Evolutionary conservation across 2,797 vertebrate species (phyloP), one percentile per base, ranked within the genome.

Genomic region (Sebastes hubbsi): DNA sequence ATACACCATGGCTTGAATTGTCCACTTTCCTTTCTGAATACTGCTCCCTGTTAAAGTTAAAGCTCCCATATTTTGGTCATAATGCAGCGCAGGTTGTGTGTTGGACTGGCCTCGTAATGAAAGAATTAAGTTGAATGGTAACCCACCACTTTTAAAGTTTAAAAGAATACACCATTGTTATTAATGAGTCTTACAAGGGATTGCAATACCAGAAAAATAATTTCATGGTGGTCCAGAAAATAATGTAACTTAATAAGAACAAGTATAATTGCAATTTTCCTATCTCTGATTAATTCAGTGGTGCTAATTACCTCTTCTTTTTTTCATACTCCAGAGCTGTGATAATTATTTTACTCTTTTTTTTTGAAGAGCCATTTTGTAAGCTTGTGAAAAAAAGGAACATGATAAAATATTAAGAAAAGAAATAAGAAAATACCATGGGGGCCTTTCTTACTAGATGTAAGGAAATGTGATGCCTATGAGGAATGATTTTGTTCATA

Each of bases 201-300:
- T 75, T 24, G 66, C 80, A 89, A 63, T 64, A 82, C 5, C 13
- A 88, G 74, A 75, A 86, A 86, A 89, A 85, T 87, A 25, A 92
- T 93, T 89, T 91, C 86, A 91, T 5, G 90, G 91, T 89, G 91
- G 93, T 89, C 89, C 66, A 80, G 75, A 82, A 92, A 88, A 92
- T 93, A 94, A 94, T 91, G 80, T 86, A 88, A 92, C 83, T 87
- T 90, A 92, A 92, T 93, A 92, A 88, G 90, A 93, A 91, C 80
- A 92, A 86, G 91, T 88, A 86, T 90, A 93, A 93, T 91, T 92
- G 91, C 89, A 89, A 87, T 91, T 90, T 94, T 86, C 87, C 89
- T 83, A 89, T 91, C 84, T 83, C 83, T 88, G 91, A 95, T 95
- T 94, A 93, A 95, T 93, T 93, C 91, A 88, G 74, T 87, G 52